Evolutionary conservation across 2,113 vertebrate species (phyloP).

Genomic region (Paradoxurus hermaphroditus): DNA sequence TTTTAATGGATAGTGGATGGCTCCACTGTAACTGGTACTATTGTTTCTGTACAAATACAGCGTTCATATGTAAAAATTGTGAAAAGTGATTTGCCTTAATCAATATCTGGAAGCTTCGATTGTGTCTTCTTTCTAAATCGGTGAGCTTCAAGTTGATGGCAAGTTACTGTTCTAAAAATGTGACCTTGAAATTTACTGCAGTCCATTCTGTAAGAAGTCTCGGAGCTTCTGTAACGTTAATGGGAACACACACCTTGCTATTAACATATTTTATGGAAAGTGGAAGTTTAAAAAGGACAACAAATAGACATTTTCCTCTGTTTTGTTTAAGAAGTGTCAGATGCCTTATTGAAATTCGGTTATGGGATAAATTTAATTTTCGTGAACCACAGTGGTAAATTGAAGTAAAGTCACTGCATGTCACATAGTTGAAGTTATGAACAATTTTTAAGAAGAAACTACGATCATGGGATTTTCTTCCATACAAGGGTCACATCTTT

Average conservation of each 20-base stretch:
- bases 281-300: neutral
- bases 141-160: neutral
- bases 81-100: neutral
- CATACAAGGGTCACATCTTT: neutral
- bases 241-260: neutral
- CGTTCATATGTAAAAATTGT: neutral
- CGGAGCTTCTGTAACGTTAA: no score
- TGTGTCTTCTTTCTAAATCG: conserved; percentile 16
- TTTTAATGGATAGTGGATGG: neutral
- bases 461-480: neutral
- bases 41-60: conserved; percentile 5
- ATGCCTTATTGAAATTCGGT: neutral
- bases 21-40: neutral
- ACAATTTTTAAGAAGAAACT: neutral
- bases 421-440: neutral
- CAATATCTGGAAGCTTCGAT: neutral
- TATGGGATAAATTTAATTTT: neutral
- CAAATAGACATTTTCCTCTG: neutral
- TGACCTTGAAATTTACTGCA: neutral
- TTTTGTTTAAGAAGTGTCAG: neutral
- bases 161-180: neutral
- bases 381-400: neutral
- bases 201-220: no score
- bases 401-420: neutral
- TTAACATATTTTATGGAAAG: neutral